phyloP scores from a whole-genome alignment of 2,888 invertebrate species.

The Chrysolina haemoptera region DNA sequence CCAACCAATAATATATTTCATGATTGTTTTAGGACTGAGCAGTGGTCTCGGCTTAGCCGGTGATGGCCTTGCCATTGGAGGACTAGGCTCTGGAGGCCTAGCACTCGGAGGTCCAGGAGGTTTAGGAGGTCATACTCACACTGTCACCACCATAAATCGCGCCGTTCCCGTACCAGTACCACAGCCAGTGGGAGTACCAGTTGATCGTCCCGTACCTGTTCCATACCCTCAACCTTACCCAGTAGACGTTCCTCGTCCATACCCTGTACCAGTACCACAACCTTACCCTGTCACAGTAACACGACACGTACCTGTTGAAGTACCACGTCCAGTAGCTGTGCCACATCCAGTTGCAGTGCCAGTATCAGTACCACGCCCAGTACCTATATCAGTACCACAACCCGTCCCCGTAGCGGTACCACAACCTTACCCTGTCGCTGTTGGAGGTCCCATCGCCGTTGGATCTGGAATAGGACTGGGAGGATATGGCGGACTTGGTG shows the following conservation, averaged over 20 bases:
- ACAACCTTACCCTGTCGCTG: conserved; percentile 55
- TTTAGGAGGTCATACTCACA: conserved; percentile 53
- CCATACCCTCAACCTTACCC: conserved; percentile 64
- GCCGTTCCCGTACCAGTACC: conserved; percentile 73
- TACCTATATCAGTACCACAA: conserved; percentile 60
- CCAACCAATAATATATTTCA: not conserved
- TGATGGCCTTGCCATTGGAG: conserved; percentile 38
- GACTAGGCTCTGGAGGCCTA: conserved; percentile 40
- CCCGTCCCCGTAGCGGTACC: conserved; percentile 57
- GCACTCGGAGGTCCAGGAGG: conserved; percentile 45
- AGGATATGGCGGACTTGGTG: conserved; percentile 43
- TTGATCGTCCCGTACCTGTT: conserved; percentile 64
- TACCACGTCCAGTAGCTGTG: conserved; percentile 62
- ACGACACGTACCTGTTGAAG: conserved; percentile 61
- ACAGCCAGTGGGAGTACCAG: conserved; percentile 63
- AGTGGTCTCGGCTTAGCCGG: conserved; percentile 49
- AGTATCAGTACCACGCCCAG: conserved; percentile 57
- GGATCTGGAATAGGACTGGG: conserved; percentile 45
- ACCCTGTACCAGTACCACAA: conserved; percentile 59
- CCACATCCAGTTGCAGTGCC: conserved; percentile 59
- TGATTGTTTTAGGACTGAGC: conserved; percentile 36
- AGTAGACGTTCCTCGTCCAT: conserved; percentile 70
- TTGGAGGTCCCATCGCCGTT: conserved; percentile 47
- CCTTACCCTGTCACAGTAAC: conserved; percentile 71
- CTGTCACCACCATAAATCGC: conserved; percentile 67